A percentile compares a stretch with the other conserved stretches of the same genome.
Evolutionary conservation across 1,140 invertebrate genomes (phyloP).

Genomic region (Bombus impatiens): DNA sequence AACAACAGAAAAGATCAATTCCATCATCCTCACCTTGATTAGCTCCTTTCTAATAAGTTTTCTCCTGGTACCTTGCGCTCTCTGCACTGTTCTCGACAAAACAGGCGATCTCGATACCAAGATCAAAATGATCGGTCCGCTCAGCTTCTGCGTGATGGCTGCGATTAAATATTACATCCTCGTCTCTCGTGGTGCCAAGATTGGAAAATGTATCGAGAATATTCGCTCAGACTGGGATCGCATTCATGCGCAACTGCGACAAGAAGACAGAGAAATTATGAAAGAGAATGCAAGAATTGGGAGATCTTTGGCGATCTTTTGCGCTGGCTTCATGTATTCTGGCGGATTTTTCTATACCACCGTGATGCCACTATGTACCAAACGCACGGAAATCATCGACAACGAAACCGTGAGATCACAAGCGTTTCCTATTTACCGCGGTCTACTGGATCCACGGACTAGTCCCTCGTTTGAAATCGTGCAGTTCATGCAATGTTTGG

Average conservation of each 20-base stretch:
- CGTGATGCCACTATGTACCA: slow-evolving; percentile 70
- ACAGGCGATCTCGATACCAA: slow-evolving; percentile 34
- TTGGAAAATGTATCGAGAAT: slow-evolving; percentile 50
- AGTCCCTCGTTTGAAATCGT: slow-evolving; percentile 64
- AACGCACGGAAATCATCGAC: slow-evolving; percentile 54
- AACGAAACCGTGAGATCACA: slow-evolving; percentile 60
- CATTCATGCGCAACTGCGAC: not conserved
- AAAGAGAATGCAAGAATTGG: slow-evolving; percentile 52
- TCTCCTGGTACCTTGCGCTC: slow-evolving; percentile 45
- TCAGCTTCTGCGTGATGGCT: slow-evolving; percentile 58
- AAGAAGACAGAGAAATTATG: slow-evolving; percentile 47
- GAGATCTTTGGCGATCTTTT: slow-evolving; percentile 53
- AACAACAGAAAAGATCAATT: slow-evolving; percentile 22
- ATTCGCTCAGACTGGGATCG: slow-evolving; percentile 52
- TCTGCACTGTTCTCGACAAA: slow-evolving; percentile 45
- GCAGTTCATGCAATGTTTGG: slow-evolving; percentile 52
- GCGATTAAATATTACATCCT: slow-evolving; percentile 57
- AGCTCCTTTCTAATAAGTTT: slow-evolving; percentile 58
- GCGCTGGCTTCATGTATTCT: slow-evolving; percentile 71
- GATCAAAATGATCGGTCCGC: slow-evolving; percentile 58
- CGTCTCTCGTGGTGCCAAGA: slow-evolving; percentile 5
- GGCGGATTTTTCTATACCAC: slow-evolving; percentile 75
- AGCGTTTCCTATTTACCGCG: slow-evolving; percentile 55
- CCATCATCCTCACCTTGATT: slow-evolving; percentile 10
- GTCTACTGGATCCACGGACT: slow-evolving; percentile 44